These are phyloP conservation scores for Spea hammondii DNA, from an alignment of 2,797 vertebrate genomes.

Conservation along the genomic window DNA sequence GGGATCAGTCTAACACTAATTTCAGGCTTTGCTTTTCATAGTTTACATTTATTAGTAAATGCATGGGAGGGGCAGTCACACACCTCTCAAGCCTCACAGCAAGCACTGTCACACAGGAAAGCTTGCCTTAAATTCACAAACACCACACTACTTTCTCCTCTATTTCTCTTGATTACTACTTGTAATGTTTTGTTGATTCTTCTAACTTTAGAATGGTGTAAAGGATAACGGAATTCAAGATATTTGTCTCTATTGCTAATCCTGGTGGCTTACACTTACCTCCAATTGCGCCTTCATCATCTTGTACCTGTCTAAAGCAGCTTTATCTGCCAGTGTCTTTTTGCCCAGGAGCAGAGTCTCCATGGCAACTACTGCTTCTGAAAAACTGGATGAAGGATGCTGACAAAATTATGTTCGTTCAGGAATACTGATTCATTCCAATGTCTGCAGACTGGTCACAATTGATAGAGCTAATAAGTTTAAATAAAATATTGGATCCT, in stretches of 20 bases:
- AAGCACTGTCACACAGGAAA: not conserved
- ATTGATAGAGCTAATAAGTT: constrained; percentile 43
- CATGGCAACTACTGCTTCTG: constrained; percentile 74
- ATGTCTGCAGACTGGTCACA: constrained; percentile 69
- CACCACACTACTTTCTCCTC: not conserved
- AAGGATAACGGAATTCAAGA: not conserved
- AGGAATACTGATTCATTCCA: constrained; percentile 73
- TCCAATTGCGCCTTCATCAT: constrained; percentile 57
- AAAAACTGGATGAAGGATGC: constrained; percentile 71
- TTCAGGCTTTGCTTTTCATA: too few species aligned
- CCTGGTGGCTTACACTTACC: constrained; percentile 27
- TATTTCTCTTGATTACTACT: not conserved
- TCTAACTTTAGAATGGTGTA: accelerated
- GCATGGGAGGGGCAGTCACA: too few species aligned
- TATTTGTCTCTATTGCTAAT: constrained; percentile 42
- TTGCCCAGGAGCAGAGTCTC: constrained; percentile 70
- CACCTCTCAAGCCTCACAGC: not conserved
- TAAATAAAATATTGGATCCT: not conserved
- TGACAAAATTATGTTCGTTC: constrained; percentile 63
- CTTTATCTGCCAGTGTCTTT: constrained; percentile 57
- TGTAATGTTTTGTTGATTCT: not conserved
- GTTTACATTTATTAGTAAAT: too few species aligned
- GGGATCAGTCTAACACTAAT: too few species aligned
- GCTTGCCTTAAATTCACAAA: not conserved
- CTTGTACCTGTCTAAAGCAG: constrained; percentile 60